phyloP scores from a whole-genome alignment of 2,113 vertebrate genomes.

The Tenrec ecaudatus region DNA sequence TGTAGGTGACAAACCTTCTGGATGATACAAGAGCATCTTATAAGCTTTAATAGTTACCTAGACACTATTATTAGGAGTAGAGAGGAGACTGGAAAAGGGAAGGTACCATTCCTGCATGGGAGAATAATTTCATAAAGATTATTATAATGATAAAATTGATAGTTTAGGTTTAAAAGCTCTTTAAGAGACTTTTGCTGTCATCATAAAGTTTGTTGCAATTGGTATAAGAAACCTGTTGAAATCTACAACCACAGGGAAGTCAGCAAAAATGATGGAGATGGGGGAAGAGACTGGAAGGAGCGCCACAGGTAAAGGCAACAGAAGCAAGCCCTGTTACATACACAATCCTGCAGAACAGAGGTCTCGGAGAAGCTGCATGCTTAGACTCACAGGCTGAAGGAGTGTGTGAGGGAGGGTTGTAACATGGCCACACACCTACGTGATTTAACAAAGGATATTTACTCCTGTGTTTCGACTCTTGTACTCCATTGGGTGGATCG shows the following conservation, averaged over 20 bases:
- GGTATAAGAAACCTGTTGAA: neutral
- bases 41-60: neutral
- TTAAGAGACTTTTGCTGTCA: neutral
- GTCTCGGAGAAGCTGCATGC: too few relatives aligned
- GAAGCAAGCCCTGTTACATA: too few relatives aligned
- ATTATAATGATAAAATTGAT: neutral
- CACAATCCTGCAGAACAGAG: too few relatives aligned
- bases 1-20: neutral
- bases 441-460: too few relatives aligned
- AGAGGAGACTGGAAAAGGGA: neutral
- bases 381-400: neutral
- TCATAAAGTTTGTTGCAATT: neutral
- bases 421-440: too few relatives aligned
- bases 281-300: neutral
- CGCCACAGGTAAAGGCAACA: too few relatives aligned
- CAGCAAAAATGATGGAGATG: too few relatives aligned
- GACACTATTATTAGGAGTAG: neutral
- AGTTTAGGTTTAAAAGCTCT: conserved; percentile 12
- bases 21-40: neutral
- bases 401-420: neutral
- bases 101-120: neutral
- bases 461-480: too few relatives aligned
- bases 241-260: neutral
- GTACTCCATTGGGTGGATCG: too few relatives aligned
- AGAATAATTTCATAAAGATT: neutral